Evolutionary conservation across 2,113 vertebrate species (phyloP), one percentile per base, ranked within the genome.

Genomic region (Vulpes ferrilata): DNA sequence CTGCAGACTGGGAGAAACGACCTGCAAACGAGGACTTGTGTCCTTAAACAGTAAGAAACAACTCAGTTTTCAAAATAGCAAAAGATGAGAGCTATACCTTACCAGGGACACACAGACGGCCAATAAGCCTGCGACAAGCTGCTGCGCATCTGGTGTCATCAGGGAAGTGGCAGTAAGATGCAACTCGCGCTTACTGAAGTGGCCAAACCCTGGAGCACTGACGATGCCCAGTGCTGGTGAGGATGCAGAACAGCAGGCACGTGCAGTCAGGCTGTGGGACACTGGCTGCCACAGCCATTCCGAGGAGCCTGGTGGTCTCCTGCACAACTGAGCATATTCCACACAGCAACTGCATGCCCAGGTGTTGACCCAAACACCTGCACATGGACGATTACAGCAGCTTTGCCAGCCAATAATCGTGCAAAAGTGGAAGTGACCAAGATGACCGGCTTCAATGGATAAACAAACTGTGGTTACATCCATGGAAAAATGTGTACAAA

Each of bases 361-460:
- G 38, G 57, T 86, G 62, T 57, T 53, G 35, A 71, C 35, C 53
- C 48, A 81, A 74, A 90, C 35, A 73, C 25, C 2, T 64, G 16
- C 13, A 12, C 17, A 3, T 20, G 8, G 84, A 82, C n/a, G 9
- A 60, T 76, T 86, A n/a, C 1, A 55, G 32, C 7, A 88, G 78
- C 51, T 88, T 96, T 84, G 43, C 43, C 43, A 43, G 43, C 43
- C 43, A 43, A 6, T 57, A 74, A 84, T 3, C 38, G 16, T 51
- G 35, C 43, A 57, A 90, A 96, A 79, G 12, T 30, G 11, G 65
- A 92, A 94, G 80, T 20, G 86, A 86, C 62, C 62, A 94, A 69
- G 32, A 93, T 55, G 17, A 53, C 86, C 12, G 32, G 32, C 82
- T 59, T 88, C 59, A 86, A 88, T 3, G 2, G 10, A 90, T 64